phyloP scores from a whole-genome alignment of 2,113 vertebrate genomes.

The Paratilapia polleni region DNA sequence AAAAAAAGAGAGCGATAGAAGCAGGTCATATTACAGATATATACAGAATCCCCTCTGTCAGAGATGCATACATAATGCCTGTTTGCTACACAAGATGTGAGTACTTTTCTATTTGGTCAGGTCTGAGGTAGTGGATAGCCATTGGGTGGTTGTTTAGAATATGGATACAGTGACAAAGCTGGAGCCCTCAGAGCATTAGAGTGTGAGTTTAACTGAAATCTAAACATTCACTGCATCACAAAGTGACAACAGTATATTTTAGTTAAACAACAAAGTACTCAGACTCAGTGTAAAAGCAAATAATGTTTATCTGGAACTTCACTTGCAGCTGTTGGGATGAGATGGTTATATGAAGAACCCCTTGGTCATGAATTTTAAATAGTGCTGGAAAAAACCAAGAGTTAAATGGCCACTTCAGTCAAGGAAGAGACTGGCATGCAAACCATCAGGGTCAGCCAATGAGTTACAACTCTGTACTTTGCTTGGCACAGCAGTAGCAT shows the following conservation, averaged over 20 bases:
- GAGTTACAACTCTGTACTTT: slow-evolving; percentile 17
- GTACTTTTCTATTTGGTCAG: too few relatives aligned
- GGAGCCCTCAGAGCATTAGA: not conserved
- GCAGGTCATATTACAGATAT: not conserved
- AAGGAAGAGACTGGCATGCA: slow-evolving; percentile 12
- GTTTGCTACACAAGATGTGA: too few relatives aligned
- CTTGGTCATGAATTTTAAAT: not conserved
- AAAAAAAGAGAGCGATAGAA: too few relatives aligned
- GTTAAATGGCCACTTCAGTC: slow-evolving; percentile 28
- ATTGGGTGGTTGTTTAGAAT: too few relatives aligned
- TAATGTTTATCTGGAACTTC: rapidly evolving
- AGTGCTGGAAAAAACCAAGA: not conserved
- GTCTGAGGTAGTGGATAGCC: not conserved
- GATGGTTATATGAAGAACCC: not conserved
- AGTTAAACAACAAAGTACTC: not conserved
- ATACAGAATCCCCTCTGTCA: slow-evolving; percentile 2
- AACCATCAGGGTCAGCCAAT: slow-evolving; percentile 5
- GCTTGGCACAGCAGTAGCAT: not conserved
- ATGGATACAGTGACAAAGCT: too few relatives aligned
- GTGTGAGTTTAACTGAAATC: too few relatives aligned
- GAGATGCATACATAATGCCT: not conserved
- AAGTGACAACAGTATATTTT: not conserved
- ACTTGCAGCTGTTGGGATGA: not conserved
- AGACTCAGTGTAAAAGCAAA: not conserved
- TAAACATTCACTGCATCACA: not conserved